Percentiles rank a stretch among this genome's conserved stretches.
phyloP scores from a whole-genome alignment of 2,797 vertebrate species.

The Onychomys leucogaster region DNA sequence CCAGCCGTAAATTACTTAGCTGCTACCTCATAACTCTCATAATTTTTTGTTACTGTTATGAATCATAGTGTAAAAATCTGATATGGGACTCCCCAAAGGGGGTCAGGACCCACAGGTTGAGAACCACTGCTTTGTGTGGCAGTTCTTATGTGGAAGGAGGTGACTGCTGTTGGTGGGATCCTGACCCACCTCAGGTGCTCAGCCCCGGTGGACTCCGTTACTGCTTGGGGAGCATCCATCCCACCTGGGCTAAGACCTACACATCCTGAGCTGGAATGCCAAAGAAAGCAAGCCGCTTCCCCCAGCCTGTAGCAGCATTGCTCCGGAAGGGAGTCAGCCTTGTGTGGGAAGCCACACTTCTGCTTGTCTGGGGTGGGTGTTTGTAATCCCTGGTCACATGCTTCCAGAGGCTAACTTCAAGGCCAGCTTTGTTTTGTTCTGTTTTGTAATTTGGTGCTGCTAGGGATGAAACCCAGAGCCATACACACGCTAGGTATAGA shows the following conservation, averaged over 20 bases:
- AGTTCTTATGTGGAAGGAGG: background rate
- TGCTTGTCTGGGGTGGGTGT: conserved; percentile 21
- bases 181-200: background rate
- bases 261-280: background rate
- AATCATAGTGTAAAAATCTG: background rate
- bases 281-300: background rate
- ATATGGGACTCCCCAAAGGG: background rate
- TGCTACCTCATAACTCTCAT: background rate
- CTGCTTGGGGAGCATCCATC: background rate
- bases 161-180: fast-evolving
- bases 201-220: fast-evolving
- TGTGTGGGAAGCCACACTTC: conserved; percentile 35
- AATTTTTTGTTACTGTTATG: background rate
- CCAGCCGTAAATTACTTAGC: no score
- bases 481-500: background rate
- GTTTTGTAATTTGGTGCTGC: background rate
- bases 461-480: background rate
- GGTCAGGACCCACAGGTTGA: background rate
- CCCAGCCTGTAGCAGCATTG: background rate
- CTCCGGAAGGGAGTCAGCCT: conserved; percentile 54
- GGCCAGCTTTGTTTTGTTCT: background rate
- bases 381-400: background rate
- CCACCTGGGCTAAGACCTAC: background rate
- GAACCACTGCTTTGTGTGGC: fast-evolving
- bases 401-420: conserved; percentile 34